These are phyloP conservation scores for Euspilapteryx auroguttella DNA, from an alignment of 2,888 invertebrate genomes.

Conservation along the genomic window DNA sequence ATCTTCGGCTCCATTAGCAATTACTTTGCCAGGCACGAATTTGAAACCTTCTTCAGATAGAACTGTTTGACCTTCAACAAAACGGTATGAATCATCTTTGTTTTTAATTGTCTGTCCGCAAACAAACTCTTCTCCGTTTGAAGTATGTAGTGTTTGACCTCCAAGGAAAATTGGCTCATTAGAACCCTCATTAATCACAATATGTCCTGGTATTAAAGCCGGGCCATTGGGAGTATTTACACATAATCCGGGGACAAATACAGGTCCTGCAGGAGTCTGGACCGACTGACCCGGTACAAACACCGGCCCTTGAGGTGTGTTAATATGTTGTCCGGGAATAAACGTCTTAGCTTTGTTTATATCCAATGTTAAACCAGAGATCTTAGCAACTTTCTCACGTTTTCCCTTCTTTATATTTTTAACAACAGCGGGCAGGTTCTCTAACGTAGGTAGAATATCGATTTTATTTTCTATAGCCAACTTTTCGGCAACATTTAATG, in stretches of 20 bases:
- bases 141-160: slow-evolving; percentile 67
- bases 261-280: slow-evolving; percentile 66
- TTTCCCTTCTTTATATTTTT: slow-evolving; percentile 63
- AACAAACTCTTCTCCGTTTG: slow-evolving; percentile 59
- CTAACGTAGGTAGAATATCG: slow-evolving; percentile 62
- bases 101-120: slow-evolving; percentile 66
- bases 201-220: slow-evolving; percentile 72
- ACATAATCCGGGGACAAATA: slow-evolving; percentile 75
- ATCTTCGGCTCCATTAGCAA: slow-evolving; percentile 43
- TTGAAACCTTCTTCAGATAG: slow-evolving; percentile 63
- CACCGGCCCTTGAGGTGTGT: slow-evolving; percentile 68
- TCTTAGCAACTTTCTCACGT: slow-evolving; percentile 59
- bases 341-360: slow-evolving; percentile 70
- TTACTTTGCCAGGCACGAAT: slow-evolving; percentile 63
- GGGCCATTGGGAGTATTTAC: slow-evolving; percentile 69
- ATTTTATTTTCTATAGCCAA: slow-evolving; percentile 55
- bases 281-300: slow-evolving; percentile 79
- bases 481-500: slow-evolving; percentile 63
- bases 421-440: slow-evolving; percentile 66
- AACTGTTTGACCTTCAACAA: slow-evolving; percentile 66
- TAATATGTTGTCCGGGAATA: slow-evolving; percentile 71
- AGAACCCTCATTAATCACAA: slow-evolving; percentile 60
- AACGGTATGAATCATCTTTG: slow-evolving; percentile 55
- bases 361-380: slow-evolving; percentile 66
- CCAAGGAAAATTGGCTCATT: slow-evolving; percentile 68